Evolutionary conservation across 2,888 invertebrate genomes (phyloP).

Genomic region (Sclerodermus sp.): DNA sequence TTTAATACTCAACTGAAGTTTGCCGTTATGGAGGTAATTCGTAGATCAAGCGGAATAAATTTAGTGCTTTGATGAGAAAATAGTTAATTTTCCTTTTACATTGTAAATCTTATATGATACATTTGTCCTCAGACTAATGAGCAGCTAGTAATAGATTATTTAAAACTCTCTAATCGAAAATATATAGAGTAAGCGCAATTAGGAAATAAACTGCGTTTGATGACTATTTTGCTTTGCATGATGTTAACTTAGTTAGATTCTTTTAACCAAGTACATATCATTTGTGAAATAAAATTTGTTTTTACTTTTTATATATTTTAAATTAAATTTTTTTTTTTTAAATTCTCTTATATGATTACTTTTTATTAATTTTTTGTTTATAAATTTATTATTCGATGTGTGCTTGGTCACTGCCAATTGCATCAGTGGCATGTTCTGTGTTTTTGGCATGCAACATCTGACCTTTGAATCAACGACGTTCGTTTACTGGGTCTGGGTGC

Average conservation of each 20-base stretch:
- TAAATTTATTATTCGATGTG: constrained; percentile 35
- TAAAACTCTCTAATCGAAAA: no score
- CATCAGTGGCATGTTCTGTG: constrained; percentile 57
- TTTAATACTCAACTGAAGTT: constrained; percentile 45
- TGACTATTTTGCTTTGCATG: constrained; percentile 41
- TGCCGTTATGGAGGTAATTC: constrained; percentile 50
- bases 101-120: no score
- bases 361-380: not conserved
- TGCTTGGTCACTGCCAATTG: constrained; percentile 53
- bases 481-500: constrained; percentile 46
- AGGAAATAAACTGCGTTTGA: not conserved
- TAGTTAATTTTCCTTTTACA: no score
- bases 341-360: not conserved
- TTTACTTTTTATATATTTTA: not conserved
- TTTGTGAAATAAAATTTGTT: constrained; percentile 5
- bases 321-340: not conserved
- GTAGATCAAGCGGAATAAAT: constrained; percentile 8
- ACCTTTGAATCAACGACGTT: constrained; percentile 47
- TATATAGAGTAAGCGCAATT: no score
- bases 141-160: no score
- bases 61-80: no score
- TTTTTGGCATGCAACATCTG: constrained; percentile 56
- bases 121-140: no score
- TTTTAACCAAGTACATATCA: constrained; percentile 42
- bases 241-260: constrained; percentile 31